phyloP scores from a whole-genome alignment of 2,113 vertebrate species.

The Lynx canadensis region DNA sequence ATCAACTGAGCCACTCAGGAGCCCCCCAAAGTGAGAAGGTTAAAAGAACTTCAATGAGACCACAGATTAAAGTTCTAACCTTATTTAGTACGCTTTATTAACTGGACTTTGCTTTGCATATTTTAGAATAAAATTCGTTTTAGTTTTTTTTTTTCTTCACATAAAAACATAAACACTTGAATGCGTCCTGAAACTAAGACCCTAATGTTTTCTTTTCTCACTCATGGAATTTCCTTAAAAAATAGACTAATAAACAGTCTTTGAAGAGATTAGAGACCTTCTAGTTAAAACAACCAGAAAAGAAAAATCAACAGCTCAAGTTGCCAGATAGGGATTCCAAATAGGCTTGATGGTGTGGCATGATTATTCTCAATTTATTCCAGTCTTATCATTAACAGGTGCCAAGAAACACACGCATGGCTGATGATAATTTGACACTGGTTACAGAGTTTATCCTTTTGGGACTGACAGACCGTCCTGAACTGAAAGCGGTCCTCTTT shows the following conservation, averaged over 20 bases:
- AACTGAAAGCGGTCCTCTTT: conserved; percentile 67
- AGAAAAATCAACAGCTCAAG: background rate
- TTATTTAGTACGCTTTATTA: background rate
- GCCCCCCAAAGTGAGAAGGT: background rate
- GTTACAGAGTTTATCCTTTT: conserved; percentile 62
- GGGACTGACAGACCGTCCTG: conserved; percentile 12
- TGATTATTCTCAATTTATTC: background rate
- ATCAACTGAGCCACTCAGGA: too few relatives aligned
- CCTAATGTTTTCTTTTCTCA: background rate
- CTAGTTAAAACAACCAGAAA: background rate
- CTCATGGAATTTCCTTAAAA: background rate
- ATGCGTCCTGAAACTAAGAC: background rate
- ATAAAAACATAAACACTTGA: background rate
- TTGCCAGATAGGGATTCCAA: background rate
- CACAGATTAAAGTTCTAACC: background rate
- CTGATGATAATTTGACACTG: background rate
- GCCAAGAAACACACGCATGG: background rate
- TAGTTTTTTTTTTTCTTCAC: background rate
- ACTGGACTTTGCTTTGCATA: background rate
- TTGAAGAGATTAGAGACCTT: background rate
- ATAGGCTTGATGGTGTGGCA: too few relatives aligned
- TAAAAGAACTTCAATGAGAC: accelerated
- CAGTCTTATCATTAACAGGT: background rate
- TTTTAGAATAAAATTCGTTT: background rate
- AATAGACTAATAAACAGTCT: background rate